Percentiles rank a stretch among this genome's conserved stretches.
Conservation (phyloP, 1,140 invertebrate genomes). For the Aphelenchoides besseyi region DNA sequence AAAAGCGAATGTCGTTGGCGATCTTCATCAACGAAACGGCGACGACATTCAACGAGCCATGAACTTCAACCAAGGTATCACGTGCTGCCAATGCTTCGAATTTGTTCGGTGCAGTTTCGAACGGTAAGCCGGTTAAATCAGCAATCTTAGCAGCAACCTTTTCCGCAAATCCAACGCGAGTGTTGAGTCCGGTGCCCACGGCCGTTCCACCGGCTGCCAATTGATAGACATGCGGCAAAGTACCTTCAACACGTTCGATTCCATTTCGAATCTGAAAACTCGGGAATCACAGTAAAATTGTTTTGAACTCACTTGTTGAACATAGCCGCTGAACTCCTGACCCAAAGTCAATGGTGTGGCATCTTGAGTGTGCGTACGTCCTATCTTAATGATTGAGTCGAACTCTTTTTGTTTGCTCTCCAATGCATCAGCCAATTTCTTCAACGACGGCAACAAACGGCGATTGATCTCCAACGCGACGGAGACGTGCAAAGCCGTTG, state of each 20-base stretch:
- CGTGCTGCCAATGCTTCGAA: slow-evolving; percentile 92
- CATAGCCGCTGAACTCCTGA: slow-evolving; percentile 95
- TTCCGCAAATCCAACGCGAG: slow-evolving; percentile 73
- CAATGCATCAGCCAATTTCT: slow-evolving; percentile 74
- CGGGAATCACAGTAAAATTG: neutral
- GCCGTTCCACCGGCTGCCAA: slow-evolving; percentile 90
- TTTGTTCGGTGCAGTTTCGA: slow-evolving; percentile 90
- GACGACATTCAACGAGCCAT: slow-evolving; percentile 85
- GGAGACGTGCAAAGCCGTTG: slow-evolving; percentile 97
- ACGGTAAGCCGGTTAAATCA: slow-evolving; percentile 72
- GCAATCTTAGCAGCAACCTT: slow-evolving; percentile 69
- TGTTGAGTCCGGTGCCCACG: slow-evolving; percentile 92
- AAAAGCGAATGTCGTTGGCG: slow-evolving; percentile 89
- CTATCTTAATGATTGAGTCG: slow-evolving; percentile 89
- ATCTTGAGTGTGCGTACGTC: slow-evolving; percentile 80
- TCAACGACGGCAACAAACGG: slow-evolving; percentile 77
- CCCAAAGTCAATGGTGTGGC: slow-evolving; percentile 93
- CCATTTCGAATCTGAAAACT: slow-evolving; percentile 72
- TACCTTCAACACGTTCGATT: slow-evolving; percentile 78
- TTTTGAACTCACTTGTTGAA: slow-evolving; percentile 68
- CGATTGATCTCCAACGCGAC: slow-evolving; percentile 84
- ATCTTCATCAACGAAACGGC: slow-evolving; percentile 96
- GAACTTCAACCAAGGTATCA: slow-evolving; percentile 91
- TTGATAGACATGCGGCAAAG: slow-evolving; percentile 79
- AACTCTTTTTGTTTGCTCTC: slow-evolving; percentile 79